These are phyloP conservation scores for Neotoma lepida DNA, from an alignment of 2,113 vertebrate genomes.

Conservation along the genomic window DNA sequence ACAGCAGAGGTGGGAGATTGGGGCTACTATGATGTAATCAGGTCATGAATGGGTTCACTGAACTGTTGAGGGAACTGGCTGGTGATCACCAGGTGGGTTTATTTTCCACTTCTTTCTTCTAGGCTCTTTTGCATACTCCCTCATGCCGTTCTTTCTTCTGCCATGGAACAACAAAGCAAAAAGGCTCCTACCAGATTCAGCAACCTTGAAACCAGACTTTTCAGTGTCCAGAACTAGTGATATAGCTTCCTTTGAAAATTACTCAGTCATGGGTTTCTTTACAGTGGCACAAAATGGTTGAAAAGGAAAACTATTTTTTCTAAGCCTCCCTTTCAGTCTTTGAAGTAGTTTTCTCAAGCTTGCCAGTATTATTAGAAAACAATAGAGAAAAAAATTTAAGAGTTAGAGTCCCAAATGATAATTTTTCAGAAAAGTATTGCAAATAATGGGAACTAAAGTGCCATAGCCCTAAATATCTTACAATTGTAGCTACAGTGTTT, in stretches of 20 bases:
- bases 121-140: background rate
- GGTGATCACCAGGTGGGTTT: background rate
- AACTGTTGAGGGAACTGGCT: background rate
- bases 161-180: background rate
- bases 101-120: background rate
- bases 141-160: background rate
- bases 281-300: background rate
- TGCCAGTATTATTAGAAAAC: background rate
- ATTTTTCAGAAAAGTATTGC: slow-evolving; percentile 50
- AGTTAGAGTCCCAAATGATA: slow-evolving; percentile 7
- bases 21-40: background rate
- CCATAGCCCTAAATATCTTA: slow-evolving; percentile 17
- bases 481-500: slow-evolving; percentile 45
- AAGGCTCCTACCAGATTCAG: background rate
- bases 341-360: slow-evolving; percentile 18
- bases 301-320: slow-evolving; percentile 21
- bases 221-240: background rate
- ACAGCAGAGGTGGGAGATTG: background rate
- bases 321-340: background rate
- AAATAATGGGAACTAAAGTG: slow-evolving; percentile 56
- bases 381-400: slow-evolving; percentile 22
- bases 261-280: background rate
- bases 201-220: background rate
- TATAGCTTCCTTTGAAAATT: background rate
- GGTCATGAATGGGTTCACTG: background rate